Percentiles rank a stretch among this genome's conserved stretches.
These are phyloP conservation scores for Brachionus koreanus DNA, from an alignment of 1,140 invertebrate species.

Conservation along the genomic window DNA sequence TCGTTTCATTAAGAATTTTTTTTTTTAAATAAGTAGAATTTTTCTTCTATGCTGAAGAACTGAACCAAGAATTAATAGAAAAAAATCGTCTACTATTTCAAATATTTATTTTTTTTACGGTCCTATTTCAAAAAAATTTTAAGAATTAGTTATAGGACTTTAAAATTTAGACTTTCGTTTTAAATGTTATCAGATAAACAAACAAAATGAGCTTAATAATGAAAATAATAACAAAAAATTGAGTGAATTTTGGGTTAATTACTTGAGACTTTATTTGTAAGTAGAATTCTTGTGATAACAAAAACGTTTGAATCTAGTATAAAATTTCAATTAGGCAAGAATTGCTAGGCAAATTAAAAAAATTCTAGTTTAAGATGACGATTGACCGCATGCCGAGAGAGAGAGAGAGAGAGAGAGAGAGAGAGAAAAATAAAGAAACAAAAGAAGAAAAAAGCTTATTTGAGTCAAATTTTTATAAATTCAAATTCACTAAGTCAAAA, in stretches of 20 bases:
- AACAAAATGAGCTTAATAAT: background rate
- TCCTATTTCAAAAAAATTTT: background rate
- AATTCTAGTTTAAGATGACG: conserved; percentile 29
- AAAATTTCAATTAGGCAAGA: conserved; percentile 15
- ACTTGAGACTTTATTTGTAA: background rate
- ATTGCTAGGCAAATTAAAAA: background rate
- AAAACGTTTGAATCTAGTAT: background rate
- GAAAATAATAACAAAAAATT: background rate
- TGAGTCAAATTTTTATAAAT: background rate
- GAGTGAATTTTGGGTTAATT: conserved; percentile 7
- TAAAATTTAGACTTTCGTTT: background rate
- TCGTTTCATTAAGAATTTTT: too few species aligned
- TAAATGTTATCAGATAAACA: conserved; percentile 26
- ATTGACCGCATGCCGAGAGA: background rate
- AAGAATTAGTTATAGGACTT: background rate
- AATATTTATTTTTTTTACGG: background rate
- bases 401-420: background rate
- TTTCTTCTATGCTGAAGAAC: too few species aligned
- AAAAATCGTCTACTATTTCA: background rate
- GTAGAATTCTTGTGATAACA: background rate
- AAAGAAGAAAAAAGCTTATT: too few species aligned
- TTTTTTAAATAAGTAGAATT: too few species aligned
- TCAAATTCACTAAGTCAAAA: background rate
- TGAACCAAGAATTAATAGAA: background rate
- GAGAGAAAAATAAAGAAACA: too few species aligned